Evolutionary conservation across 2,797 vertebrate species (phyloP), one percentile per base, ranked within the genome.

Genomic region (Cephalopachus bancanus): DNA sequence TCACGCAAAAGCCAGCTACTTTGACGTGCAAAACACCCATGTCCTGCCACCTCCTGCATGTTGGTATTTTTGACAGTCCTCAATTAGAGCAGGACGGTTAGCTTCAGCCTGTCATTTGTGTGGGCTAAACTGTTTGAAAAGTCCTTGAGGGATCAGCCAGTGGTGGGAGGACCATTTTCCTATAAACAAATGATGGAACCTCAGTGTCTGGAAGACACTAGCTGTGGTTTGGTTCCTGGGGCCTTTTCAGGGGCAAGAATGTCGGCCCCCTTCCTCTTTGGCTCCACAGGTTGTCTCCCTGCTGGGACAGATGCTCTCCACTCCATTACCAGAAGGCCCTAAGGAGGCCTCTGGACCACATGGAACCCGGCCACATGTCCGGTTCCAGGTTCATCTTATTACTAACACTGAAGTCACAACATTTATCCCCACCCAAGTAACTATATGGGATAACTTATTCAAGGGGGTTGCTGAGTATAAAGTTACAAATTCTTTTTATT

Each of bases 61-160:
- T 37, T 79, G 96, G 1, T 98, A 98, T 98, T 99, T 98, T 98
- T 98, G 98, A 97, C 97, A 98, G 83, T 88, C 96, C 97, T 97
- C 96, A 98, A 97, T 98, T 98, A 98, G 97, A 89, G 78, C 37
- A 37, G 83, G 30, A 83, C 80, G 59, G 97, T 97, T 98, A 98
- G 90, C 97, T 98, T 93, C 78, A 97, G 94, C 97, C 98, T 98
- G 97, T 98, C 97, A 98, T 98, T 98, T 98, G 97, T 95, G 97
- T 97, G 97, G 98, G 97, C 95, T 98, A 97, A 97, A 96, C 51
- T 93, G 98, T 98, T 97, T 94, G 96, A 97, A 97, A 94, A 79
- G 78, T 94, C 95, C 93, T 94, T 72, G 57, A 80, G 33, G 92
- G 53, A 87, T 92, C 89, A 96, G 92, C 85, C 93, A 98, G 98